Evolutionary conservation across 1,140 invertebrate species (phyloP).

Genomic region (Drosophila pallidifrons): DNA sequence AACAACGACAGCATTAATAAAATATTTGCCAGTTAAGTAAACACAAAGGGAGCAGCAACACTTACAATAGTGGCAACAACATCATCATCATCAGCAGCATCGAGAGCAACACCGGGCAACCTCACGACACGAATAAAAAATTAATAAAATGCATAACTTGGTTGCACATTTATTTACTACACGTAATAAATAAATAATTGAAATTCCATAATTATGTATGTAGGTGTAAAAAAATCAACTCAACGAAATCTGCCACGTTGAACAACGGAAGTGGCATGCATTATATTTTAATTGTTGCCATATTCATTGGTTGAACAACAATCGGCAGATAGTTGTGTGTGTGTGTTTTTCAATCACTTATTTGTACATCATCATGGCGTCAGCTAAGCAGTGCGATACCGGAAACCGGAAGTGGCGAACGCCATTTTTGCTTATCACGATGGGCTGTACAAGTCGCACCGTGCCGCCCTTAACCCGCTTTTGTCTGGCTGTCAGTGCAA

Average conservation of each 20-base stretch:
- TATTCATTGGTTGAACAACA: slow-evolving; percentile 70
- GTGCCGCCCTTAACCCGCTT: neutral
- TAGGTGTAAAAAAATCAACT: slow-evolving; percentile 13
- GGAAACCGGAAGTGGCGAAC: slow-evolving; percentile 78
- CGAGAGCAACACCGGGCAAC: slow-evolving; percentile 26
- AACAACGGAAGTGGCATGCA: slow-evolving; percentile 63
- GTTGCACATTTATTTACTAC: slow-evolving; percentile 74
- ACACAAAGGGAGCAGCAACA: slow-evolving; percentile 32
- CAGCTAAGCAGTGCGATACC: slow-evolving; percentile 62
- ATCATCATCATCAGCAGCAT: neutral
- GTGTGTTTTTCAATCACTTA: slow-evolving; percentile 12
- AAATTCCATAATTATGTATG: slow-evolving; percentile 76
- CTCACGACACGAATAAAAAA: slow-evolving; percentile 66
- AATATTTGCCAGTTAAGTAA: slow-evolving; percentile 24
- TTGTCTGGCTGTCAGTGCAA: slow-evolving; percentile 30
- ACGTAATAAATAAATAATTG: slow-evolving; percentile 79
- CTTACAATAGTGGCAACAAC: slow-evolving; percentile 10
- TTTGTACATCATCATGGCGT: slow-evolving; percentile 28
- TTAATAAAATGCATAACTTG: slow-evolving; percentile 70
- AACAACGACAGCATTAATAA: slow-evolving; percentile 14
- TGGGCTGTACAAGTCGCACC: slow-evolving; percentile 28
- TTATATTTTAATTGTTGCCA: slow-evolving; percentile 82
- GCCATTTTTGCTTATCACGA: slow-evolving; percentile 63
- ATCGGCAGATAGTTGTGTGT: slow-evolving; percentile 42
- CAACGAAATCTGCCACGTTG: slow-evolving; percentile 6